Conservation (phyloP, 64 coral and sea anemone genomes). For the Exaiptasia diaphana region DNA sequence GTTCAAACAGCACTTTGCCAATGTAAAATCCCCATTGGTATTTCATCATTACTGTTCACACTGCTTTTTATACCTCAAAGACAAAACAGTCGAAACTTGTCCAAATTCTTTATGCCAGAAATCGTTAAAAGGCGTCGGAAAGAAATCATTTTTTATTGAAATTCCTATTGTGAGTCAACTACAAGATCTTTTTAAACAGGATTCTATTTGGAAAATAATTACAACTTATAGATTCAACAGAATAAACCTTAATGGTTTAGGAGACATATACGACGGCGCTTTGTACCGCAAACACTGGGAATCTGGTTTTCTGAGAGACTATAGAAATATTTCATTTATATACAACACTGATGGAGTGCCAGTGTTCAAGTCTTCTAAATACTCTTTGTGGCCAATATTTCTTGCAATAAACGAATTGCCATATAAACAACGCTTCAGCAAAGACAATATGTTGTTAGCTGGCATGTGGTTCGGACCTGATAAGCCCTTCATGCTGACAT, state of each 20-base stretch:
- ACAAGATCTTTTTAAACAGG: neutral
- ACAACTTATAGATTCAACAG: neutral
- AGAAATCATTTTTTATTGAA: constrained; percentile 26
- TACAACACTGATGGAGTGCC: constrained; percentile 43
- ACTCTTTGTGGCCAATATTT: constrained; percentile 49
- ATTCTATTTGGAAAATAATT: too few species aligned
- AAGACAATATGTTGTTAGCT: constrained; percentile 58
- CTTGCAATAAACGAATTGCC: constrained; percentile 61
- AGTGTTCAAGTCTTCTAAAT: constrained; percentile 55
- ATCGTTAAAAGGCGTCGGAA: neutral
- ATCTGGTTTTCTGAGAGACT: neutral
- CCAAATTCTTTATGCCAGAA: neutral
- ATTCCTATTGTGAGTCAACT: constrained; percentile 15
- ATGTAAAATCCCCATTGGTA: neutral
- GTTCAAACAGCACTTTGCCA: constrained; percentile 19
- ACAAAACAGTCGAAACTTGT: constrained; percentile 2
- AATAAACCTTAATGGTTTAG: neutral
- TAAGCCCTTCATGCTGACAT: constrained; percentile 58
- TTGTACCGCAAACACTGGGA: neutral
- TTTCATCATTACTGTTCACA: constrained; percentile 15
- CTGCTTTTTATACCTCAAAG: neutral
- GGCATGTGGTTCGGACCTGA: constrained; percentile 50
- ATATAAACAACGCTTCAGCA: neutral
- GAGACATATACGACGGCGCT: constrained; percentile 33
- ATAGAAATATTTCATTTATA: constrained; percentile 33